Base-by-base conservation (phyloP, 2,797 vertebrate species). In the Pseudochaenichthys georgianus region DNA sequence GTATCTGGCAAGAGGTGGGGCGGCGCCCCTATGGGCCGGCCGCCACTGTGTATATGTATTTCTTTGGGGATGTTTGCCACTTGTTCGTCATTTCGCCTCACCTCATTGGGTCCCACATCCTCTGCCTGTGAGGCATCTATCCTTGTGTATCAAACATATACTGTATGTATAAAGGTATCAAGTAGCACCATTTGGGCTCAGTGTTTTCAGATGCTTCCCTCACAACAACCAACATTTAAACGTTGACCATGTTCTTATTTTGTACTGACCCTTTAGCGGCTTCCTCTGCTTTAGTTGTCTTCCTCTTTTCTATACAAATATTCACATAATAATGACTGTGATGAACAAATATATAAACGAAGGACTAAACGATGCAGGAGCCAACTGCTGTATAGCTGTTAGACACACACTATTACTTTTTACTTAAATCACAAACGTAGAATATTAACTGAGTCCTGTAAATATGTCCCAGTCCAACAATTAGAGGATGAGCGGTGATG, bases 141-240 rank as follows among this genome's bases (percentile, higher is more conserved):
- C 52, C 50, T 38, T 38, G 23, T 31, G 21, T 28, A 28, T 38
- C 34, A 38, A 38, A 38, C 34, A 8, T 8, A 8, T 6, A 38
- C 7, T 38, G 34, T 38, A 38, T 38, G 5, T 38, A 38, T 38
- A 38, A 38, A 38, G 34, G 7, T 38, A 38, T 43, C 9, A 51
- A 16, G 59, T 2, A 47, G 48, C 21, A 16, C 8, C 43, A 58
- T 5, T 4, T 38, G n/a, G 34, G 41, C 31, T 62, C 23, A 1
- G 12, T 42, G 45, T 28, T 58, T 21, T 21, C 53, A 48, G 55
- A 28, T 47, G n/a, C 34, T n/a, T 38, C 5, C n/a, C 23, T 62
- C 50, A 63, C 17, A 55, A 54, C 52, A 52, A 61, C 57, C 34
- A 28, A 23, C 13, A 38, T 28, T 16, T 62, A 41, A 53, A 64